Evolutionary conservation across 2,888 invertebrate genomes (phyloP).

Genomic region (Dione juno): DNA sequence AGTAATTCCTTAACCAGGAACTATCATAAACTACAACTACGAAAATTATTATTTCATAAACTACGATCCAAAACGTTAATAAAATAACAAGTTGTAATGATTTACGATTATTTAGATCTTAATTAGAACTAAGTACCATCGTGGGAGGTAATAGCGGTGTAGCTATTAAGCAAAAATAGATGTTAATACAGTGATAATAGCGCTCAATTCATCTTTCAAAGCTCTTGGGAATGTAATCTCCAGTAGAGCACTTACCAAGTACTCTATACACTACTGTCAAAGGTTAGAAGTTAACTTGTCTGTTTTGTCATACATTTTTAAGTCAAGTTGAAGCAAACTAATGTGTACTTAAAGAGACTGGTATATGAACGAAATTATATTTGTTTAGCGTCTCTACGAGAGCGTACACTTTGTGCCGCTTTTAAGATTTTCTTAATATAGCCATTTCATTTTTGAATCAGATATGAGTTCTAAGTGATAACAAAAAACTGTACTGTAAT

Average conservation of each 20-base stretch:
- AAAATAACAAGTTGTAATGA: slow-evolving; percentile 31
- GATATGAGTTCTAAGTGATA: slow-evolving; percentile 1
- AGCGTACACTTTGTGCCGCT: not conserved
- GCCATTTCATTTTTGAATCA: slow-evolving; percentile 11
- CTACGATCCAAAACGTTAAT: not conserved
- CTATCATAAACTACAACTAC: not conserved
- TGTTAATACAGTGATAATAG: slow-evolving; percentile 61
- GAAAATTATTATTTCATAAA: not conserved
- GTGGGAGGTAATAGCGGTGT: slow-evolving; percentile 46
- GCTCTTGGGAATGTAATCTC: slow-evolving; percentile 61
- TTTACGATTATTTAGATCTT: slow-evolving; percentile 39
- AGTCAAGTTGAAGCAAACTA: slow-evolving; percentile 33
- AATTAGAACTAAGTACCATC: slow-evolving; percentile 36
- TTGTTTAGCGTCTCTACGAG: slow-evolving; percentile 7
- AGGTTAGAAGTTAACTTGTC: slow-evolving; percentile 42
- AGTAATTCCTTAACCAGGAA: too few species aligned
- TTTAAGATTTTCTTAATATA: not conserved
- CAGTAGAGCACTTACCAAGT: slow-evolving; percentile 49
- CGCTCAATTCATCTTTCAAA: slow-evolving; percentile 59
- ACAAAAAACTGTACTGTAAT: not conserved
- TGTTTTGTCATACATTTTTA: slow-evolving; percentile 41
- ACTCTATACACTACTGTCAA: slow-evolving; percentile 43
- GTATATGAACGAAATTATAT: slow-evolving; percentile 22
- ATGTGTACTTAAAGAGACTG: slow-evolving; percentile 30
- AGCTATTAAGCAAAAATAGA: slow-evolving; percentile 52